Evolutionary conservation across 2,797 vertebrate species (phyloP), one percentile per base, ranked within the genome.

Genomic region (Megalops cyprinoides): DNA sequence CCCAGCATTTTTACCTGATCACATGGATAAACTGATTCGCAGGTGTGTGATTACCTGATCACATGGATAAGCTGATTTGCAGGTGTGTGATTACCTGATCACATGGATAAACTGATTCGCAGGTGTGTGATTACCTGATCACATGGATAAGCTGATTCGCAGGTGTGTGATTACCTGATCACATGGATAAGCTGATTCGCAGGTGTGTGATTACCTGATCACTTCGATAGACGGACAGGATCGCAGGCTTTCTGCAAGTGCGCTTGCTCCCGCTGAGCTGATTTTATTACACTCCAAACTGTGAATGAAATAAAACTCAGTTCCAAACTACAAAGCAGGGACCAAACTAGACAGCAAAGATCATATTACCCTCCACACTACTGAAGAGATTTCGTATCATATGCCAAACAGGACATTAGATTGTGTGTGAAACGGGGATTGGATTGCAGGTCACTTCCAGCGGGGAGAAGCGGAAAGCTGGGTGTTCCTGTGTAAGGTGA

Each of bases 201-300:
- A 69, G 6, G 51, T 9, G 14, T 28, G 76, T 65, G 34, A 91
- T 92, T 91, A 98, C 97, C 96, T 94, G 89, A 98, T 88, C 76
- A 93, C 74, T 80, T 94, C 91, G 76, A 97, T 86, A 76, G 88
- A 87, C 0, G 92, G 90, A 81, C 92, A 95, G 15, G 58, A 90
- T 51, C 84, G 85, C 3, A 97, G 85, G 5, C 93, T 92, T 82
- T 87, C 86, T 0, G 90, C 88, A 4, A 99, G 85, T 0, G 88
- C 89, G 37, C 87, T 86, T 5, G 92, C 95, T 82, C 97, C 97
- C 0, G 0, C 0, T 23, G 77, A 87, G 67, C 88, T 94, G 82
- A 97, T 96, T 42, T 0, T 58, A 86, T 99, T 99, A 31, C 90
- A 93, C 89, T 98, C 97, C 90, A 98, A 90, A 82, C 97, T 98